These are phyloP conservation scores for Anoura caudifer DNA, from an alignment of 2,113 vertebrate species.

Conservation along the genomic window DNA sequence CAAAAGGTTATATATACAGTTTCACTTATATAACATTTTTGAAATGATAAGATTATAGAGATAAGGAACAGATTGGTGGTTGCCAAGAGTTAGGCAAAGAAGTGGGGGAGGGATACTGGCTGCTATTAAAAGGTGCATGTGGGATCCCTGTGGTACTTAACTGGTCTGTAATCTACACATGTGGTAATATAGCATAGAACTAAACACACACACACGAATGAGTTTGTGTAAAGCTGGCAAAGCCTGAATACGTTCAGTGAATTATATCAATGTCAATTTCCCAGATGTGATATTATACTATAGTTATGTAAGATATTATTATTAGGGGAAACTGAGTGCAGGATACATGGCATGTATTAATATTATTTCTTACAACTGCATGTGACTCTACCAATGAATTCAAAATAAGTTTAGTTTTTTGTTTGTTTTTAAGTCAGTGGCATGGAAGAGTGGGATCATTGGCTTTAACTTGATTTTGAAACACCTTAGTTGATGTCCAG, in stretches of 20 bases:
- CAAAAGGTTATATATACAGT: neutral
- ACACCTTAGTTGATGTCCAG: neutral
- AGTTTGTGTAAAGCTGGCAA: neutral
- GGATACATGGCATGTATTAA: neutral
- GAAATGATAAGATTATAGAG: neutral
- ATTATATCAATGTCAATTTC: neutral
- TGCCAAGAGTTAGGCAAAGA: neutral
- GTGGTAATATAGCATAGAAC: neutral
- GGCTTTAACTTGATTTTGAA: neutral
- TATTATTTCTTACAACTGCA: neutral
- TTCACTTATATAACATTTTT: neutral
- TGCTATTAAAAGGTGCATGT: neutral
- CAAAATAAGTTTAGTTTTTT: neutral
- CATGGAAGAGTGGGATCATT: neutral
- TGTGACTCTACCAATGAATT: neutral
- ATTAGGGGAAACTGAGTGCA: neutral
- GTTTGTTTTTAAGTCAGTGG: neutral
- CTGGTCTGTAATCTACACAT: neutral
- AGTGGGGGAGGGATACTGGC: accelerated
- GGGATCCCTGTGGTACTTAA: neutral
- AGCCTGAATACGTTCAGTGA: neutral
- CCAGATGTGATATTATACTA: neutral
- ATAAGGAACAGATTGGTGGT: neutral
- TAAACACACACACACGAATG: neutral
- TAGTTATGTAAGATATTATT: neutral